Percentiles rank a stretch among this genome's conserved stretches.
Conservation (phyloP, 1,140 invertebrate genomes). For the Yoshiicerus persimilis region DNA sequence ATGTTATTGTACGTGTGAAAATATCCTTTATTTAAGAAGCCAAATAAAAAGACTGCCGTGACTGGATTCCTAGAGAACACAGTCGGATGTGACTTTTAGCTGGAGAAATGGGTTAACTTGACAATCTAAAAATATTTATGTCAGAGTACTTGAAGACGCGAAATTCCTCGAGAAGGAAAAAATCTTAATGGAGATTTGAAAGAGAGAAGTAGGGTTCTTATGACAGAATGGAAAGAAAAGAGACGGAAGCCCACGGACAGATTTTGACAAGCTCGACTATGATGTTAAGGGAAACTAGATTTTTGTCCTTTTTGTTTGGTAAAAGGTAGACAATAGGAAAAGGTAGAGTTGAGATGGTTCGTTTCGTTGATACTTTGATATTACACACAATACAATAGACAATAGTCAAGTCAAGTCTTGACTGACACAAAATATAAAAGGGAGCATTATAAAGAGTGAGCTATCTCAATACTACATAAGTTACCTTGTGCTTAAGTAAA, state of each 20-base stretch:
- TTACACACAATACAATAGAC: constrained; percentile 7
- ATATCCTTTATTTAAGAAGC: not conserved
- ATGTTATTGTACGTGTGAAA: not conserved
- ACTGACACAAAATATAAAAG: not conserved
- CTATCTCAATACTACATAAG: not conserved
- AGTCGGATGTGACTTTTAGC: too few species aligned
- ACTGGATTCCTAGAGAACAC: too few species aligned
- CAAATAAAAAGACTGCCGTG: too few species aligned
- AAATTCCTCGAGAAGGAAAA: not conserved
- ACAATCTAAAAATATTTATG: not conserved
- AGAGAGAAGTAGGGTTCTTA: not conserved
- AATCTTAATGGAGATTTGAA: not conserved
- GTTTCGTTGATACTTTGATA: constrained; percentile 1
- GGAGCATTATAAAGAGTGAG: not conserved
- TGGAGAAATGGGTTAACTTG: too few species aligned
- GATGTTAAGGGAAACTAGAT: constrained; percentile 9
- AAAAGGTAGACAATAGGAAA: constrained; percentile 17
- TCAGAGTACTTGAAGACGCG: not conserved
- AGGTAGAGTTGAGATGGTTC: constrained; percentile 1
- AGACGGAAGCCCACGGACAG: constrained; percentile 5
- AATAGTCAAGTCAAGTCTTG: constrained; percentile 11
- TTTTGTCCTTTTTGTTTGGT: constrained; percentile 6
- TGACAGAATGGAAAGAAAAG: not conserved
- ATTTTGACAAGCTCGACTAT: constrained; percentile 17
- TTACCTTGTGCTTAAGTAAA: not conserved